A percentile compares a stretch with the other conserved stretches of the same genome.
Conservation (phyloP, 2,888 invertebrate species). For the Netelia virgata region DNA sequence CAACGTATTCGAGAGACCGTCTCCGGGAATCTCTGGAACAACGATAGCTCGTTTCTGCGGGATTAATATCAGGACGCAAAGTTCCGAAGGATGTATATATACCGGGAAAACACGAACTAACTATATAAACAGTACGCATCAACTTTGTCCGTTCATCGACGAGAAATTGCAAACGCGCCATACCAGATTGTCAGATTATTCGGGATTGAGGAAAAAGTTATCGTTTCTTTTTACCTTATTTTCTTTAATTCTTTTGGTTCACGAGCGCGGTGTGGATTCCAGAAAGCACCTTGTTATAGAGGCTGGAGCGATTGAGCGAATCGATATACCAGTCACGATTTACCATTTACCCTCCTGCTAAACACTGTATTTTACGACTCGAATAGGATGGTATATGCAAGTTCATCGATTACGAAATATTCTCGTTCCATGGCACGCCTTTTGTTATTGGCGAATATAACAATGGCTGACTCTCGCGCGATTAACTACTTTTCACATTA, state of each 20-base stretch:
- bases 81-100: conserved; percentile 16
- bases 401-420: conserved; percentile 5
- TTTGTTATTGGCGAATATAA: too few relatives aligned
- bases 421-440: not conserved
- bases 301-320: not conserved
- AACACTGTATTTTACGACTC: conserved; percentile 30
- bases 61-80: conserved; percentile 57
- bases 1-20: conserved; percentile 47
- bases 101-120: conserved; percentile 7
- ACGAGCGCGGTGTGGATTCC: conserved; percentile 1
- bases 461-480: too few relatives aligned
- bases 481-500: too few relatives aligned
- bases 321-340: conserved; percentile 40
- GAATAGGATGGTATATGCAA: conserved; percentile 19
- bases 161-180: conserved; percentile 48
- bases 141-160: conserved; percentile 9
- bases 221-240: conserved; percentile 15
- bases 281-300: not conserved
- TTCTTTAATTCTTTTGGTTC: conserved; percentile 10
- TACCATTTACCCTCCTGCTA: conserved; percentile 34
- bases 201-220: conserved; percentile 39
- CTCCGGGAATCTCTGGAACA: conserved; percentile 51
- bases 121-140: conserved; percentile 41
- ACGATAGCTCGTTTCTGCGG: conserved; percentile 37
- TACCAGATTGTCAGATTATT: conserved; percentile 48